phyloP scores from a whole-genome alignment of 2,888 invertebrate genomes.

The Aromia moschata region DNA sequence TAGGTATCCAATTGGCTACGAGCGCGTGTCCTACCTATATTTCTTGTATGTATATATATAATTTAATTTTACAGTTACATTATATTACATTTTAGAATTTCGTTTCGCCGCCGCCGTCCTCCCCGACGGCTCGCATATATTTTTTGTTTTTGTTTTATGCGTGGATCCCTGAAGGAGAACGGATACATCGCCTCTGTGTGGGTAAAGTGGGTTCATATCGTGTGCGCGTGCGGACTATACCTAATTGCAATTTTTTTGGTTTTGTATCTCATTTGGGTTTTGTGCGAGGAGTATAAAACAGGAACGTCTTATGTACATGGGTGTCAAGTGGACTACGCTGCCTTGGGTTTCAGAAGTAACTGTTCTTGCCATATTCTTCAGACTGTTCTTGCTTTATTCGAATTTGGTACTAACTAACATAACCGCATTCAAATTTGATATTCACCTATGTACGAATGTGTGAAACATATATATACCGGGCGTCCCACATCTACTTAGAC shows the following conservation, averaged over 20 bases:
- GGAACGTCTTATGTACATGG: slow-evolving; percentile 55
- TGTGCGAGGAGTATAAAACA: slow-evolving; percentile 56
- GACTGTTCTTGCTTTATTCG: too few relatives aligned
- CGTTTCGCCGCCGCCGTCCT: slow-evolving; percentile 59
- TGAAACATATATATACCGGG: too few relatives aligned
- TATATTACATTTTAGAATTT: slow-evolving; percentile 65
- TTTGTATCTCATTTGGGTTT: slow-evolving; percentile 42
- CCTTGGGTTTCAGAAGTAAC: too few relatives aligned
- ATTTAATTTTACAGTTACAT: slow-evolving; percentile 59
- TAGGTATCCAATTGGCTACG: slow-evolving; percentile 57
- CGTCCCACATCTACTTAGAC: too few relatives aligned
- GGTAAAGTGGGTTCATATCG: slow-evolving; percentile 34
- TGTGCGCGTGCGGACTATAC: slow-evolving; percentile 56
- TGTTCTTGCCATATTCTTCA: too few relatives aligned
- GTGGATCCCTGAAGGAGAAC: slow-evolving; percentile 53
- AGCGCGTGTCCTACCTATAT: slow-evolving; percentile 59
- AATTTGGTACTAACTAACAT: too few relatives aligned
- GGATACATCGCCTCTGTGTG: slow-evolving; percentile 34
- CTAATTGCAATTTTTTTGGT: slow-evolving; percentile 54
- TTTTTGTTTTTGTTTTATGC: too few relatives aligned
- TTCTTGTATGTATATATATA: slow-evolving; percentile 57
- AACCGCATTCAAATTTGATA: too few relatives aligned
- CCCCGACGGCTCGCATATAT: slow-evolving; percentile 39
- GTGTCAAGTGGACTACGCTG: too few relatives aligned
- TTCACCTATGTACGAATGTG: too few relatives aligned